Percentiles rank a stretch among this genome's conserved stretches.
phyloP scores from a whole-genome alignment of 1,140 invertebrate genomes.

The Agrilus planipennis region DNA sequence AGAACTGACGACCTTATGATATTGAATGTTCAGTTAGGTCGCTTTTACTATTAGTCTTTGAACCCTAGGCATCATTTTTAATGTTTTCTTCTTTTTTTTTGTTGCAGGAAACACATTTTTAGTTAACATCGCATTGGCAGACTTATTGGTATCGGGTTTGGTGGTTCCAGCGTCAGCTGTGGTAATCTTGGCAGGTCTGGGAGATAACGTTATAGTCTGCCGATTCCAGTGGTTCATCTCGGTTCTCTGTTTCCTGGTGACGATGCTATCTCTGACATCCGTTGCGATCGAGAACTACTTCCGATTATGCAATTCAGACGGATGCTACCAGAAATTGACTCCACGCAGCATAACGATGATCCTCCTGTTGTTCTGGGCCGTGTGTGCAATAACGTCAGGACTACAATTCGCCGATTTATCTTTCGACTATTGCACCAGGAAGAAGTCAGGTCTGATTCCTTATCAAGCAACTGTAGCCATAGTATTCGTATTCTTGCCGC shows the following conservation, averaged over 20 bases:
- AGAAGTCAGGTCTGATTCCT: conserved; percentile 32
- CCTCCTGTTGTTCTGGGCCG: conserved; percentile 41
- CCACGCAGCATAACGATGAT: conserved; percentile 39
- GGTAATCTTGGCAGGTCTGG: conserved; percentile 52
- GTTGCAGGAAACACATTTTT: conserved; percentile 64
- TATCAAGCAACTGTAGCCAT: conserved; percentile 42
- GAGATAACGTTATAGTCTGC: conserved; percentile 48
- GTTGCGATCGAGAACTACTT: conserved; percentile 52
- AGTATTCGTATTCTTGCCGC: conserved; percentile 43
- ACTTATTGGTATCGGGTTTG: conserved; percentile 57
- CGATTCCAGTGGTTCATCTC: conserved; percentile 54
- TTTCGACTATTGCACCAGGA: conserved; percentile 51
- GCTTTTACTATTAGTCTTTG: background rate
- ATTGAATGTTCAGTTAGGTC: too few relatives aligned
- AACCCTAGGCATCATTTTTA: background rate
- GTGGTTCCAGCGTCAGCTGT: conserved; percentile 61
- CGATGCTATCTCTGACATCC: conserved; percentile 49
- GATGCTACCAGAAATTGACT: conserved; percentile 40
- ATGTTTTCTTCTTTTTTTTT: too few relatives aligned
- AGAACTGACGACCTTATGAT: too few relatives aligned
- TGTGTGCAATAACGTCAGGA: conserved; percentile 36
- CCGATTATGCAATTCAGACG: conserved; percentile 41
- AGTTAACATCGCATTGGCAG: conserved; percentile 64
- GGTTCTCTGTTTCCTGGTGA: conserved; percentile 52
- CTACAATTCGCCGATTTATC: conserved; percentile 43